phyloP scores from a whole-genome alignment of 2,888 invertebrate genomes.

The Caenorhabditis sp. region DNA sequence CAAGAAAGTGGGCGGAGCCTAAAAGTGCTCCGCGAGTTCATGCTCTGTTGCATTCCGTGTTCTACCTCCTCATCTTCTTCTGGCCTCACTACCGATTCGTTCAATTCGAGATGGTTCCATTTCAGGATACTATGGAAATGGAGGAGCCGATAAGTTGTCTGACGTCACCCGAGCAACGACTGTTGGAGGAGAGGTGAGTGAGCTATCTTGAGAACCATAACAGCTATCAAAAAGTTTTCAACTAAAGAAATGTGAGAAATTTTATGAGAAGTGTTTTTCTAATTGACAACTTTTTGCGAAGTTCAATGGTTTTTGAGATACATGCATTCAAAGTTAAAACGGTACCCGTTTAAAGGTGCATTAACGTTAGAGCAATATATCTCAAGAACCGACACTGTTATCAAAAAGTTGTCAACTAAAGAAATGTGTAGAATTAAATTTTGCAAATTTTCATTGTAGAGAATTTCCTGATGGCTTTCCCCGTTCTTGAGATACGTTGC shows the following conservation, averaged over 20 bases:
- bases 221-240: not conserved
- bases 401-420: not conserved
- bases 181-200: slow-evolving; percentile 52
- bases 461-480: no score
- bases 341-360: no score
- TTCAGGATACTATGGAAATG: slow-evolving; percentile 51
- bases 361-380: not conserved
- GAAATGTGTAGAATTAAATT: no score
- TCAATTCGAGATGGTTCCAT: slow-evolving; percentile 4
- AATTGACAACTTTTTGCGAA: no score
- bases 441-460: no score
- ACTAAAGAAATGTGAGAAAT: no score
- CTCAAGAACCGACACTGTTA: not conserved
- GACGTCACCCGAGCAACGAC: slow-evolving; percentile 60
- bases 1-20: slow-evolving; percentile 44
- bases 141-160: slow-evolving; percentile 60
- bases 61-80: slow-evolving; percentile 7
- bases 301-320: no score
- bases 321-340: no score
- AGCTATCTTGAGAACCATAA: no score
- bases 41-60: slow-evolving; percentile 56
- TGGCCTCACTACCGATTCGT: no score
- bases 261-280: no score
- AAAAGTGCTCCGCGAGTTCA: slow-evolving; percentile 54
- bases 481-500: no score